A percentile compares a stretch with the other conserved stretches of the same genome.
Conservation (phyloP, 2,113 vertebrate species). For the Salminus brasiliensis region DNA sequence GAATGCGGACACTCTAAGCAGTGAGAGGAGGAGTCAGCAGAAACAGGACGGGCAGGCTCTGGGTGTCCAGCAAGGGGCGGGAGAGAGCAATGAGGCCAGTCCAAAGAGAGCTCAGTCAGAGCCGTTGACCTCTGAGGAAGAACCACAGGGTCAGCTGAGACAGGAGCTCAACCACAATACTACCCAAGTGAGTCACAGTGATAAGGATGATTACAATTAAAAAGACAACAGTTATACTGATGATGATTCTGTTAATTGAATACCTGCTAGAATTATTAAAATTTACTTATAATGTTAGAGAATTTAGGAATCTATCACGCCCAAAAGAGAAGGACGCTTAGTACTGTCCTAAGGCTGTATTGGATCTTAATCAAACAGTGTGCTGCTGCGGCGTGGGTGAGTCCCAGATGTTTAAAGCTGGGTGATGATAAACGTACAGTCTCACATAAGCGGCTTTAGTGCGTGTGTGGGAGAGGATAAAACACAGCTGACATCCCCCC, state of each 20-base stretch:
- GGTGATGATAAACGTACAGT: conserved; percentile 53
- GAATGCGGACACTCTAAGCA: conserved; percentile 55
- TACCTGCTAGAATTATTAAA: too few species aligned
- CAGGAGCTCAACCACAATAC: conserved; percentile 51
- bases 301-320: too few species aligned
- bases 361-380: conserved; percentile 58
- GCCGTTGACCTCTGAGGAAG: conserved; percentile 21
- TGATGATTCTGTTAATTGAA: too few species aligned
- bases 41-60: conserved; percentile 45
- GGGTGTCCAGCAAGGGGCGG: conserved; percentile 52
- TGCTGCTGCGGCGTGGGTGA: conserved; percentile 12
- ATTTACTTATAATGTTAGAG: too few species aligned
- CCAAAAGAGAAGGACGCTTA: conserved; percentile 5
- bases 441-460: conserved; percentile 63
- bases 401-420: conserved; percentile 33
- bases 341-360: conserved; percentile 54
- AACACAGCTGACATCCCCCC: conserved; percentile 38
- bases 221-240: too few species aligned
- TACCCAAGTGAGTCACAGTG: conserved; percentile 50
- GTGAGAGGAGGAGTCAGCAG: conserved; percentile 43
- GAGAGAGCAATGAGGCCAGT: conserved; percentile 52
- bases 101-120: conserved; percentile 53
- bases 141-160: conserved; percentile 22
- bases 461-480: conserved; percentile 44
- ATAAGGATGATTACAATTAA: background rate